Conservation (phyloP, 1,140 invertebrate species). For the Macrotrachela quadricornifera region DNA sequence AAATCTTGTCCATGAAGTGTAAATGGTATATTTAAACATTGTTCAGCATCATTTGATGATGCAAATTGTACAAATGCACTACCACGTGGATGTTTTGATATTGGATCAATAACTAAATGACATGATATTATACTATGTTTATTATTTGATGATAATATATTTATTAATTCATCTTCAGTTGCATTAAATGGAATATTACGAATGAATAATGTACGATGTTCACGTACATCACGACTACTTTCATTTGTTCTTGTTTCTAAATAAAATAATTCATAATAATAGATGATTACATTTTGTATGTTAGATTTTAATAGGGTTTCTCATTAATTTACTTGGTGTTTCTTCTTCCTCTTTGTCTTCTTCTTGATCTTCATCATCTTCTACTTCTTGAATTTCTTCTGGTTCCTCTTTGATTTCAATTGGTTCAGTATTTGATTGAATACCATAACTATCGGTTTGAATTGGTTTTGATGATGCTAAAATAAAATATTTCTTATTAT, state of each 20-base stretch:
- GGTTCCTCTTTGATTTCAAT: neutral
- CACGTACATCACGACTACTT: conserved; percentile 1
- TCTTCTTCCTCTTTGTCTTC: conserved; percentile 3
- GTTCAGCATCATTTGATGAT: conserved; percentile 13
- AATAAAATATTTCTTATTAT: no score
- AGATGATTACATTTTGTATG: no score
- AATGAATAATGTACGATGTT: conserved; percentile 8
- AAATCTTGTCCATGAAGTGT: conserved; percentile 21
- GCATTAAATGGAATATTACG: conserved; percentile 4
- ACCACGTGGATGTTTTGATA: conserved; percentile 18
- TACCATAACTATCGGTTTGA: no score
- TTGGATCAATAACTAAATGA: conserved; percentile 9
- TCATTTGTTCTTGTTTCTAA: neutral
- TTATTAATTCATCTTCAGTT: neutral
- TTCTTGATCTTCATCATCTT: neutral
- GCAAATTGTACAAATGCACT: conserved; percentile 26
- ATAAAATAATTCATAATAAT: neutral
- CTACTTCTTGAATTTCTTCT: neutral
- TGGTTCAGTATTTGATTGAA: no score
- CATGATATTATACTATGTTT: neutral
- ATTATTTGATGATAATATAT: neutral
- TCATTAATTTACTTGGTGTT: neutral
- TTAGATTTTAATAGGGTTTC: no score
- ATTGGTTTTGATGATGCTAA: no score
- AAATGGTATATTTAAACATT: conserved; percentile 1